Conservation (phyloP, 2,888 invertebrate species). For the Tortricodes alternella region DNA sequence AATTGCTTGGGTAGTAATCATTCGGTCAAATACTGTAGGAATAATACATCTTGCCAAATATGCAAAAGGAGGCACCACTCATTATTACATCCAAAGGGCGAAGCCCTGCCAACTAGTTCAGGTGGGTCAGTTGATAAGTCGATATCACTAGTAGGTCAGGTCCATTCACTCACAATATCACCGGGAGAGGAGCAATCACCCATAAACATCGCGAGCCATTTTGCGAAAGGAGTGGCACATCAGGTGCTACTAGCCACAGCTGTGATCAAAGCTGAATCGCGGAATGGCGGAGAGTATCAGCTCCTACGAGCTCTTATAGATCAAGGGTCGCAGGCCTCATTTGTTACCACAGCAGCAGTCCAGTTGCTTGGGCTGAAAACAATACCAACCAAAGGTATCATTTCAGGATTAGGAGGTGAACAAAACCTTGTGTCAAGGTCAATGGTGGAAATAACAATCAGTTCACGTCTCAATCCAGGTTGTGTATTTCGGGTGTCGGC, state of each 20-base stretch:
- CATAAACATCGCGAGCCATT: background rate
- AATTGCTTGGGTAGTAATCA: conserved; percentile 10
- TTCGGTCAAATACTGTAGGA: background rate
- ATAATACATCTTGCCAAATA: background rate
- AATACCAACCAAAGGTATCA: conserved; percentile 1
- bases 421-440: conserved; percentile 4
- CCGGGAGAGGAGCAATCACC: background rate
- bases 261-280: background rate
- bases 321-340: conserved; percentile 32
- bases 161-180: background rate
- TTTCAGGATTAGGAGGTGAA: conserved; percentile 24
- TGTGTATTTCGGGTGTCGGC: conserved; percentile 18
- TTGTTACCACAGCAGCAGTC: conserved; percentile 27
- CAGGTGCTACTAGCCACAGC: background rate
- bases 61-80: conserved; percentile 8
- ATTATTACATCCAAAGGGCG: background rate
- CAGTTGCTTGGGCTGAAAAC: conserved; percentile 19
- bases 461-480: conserved; percentile 1
- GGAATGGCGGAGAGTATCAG: background rate
- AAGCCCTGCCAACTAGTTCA: background rate
- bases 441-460: conserved; percentile 20
- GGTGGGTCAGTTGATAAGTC: background rate
- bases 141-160: background rate
- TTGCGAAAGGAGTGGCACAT: background rate
- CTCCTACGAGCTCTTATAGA: conserved; percentile 26